These are phyloP conservation scores for Perccottus glenii DNA, from an alignment of 2,113 vertebrate species.

Conservation along the genomic window DNA sequence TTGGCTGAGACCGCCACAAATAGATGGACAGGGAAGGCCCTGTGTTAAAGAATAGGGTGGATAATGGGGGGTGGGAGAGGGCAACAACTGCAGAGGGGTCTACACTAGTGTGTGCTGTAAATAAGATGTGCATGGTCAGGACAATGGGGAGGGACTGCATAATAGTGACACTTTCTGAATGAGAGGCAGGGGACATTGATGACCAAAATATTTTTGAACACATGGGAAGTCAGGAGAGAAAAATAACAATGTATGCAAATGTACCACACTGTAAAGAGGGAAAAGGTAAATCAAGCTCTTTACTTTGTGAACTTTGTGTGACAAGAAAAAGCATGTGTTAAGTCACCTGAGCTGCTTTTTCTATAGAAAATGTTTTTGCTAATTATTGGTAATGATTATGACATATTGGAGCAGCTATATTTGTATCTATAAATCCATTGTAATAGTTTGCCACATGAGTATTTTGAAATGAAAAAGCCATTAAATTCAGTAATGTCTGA, in stretches of 20 bases:
- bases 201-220: conserved; percentile 4
- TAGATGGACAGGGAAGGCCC: conserved; percentile 66
- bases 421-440: no score
- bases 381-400: no score
- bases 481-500: no score
- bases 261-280: background rate
- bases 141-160: conserved; percentile 42
- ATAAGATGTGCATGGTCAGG: conserved; percentile 66
- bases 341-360: no score
- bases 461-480: no score
- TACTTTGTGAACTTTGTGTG: no score
- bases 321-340: no score
- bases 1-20: conserved; percentile 71
- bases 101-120: conserved; percentile 63
- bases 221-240: background rate
- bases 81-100: conserved; percentile 74
- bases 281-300: no score
- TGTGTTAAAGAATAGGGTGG: conserved; percentile 59
- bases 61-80: conserved; percentile 43
- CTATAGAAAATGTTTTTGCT: no score
- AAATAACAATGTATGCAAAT: background rate
- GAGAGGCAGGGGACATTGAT: conserved; percentile 43
- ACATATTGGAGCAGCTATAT: no score
- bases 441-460: no score
- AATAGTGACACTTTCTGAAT: conserved; percentile 48